phyloP scores from a whole-genome alignment of 1,140 invertebrate genomes.

The Lordiphosa mommai region DNA sequence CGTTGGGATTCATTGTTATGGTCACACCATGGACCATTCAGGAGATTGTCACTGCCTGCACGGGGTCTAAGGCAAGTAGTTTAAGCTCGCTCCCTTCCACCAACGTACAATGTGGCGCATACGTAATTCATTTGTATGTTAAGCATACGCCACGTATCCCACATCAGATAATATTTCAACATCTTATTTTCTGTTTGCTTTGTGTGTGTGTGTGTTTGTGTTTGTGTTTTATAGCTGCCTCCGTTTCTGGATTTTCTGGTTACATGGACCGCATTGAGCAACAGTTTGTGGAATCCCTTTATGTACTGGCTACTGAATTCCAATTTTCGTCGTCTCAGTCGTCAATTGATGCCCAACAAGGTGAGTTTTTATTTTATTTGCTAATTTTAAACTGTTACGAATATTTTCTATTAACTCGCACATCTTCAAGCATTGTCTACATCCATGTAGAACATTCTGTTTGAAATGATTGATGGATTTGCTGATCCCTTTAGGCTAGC shows the following conservation, averaged over 20 bases:
- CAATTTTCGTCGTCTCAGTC: conserved; percentile 89
- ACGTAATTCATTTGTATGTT: conserved; percentile 46
- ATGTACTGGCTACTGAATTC: conserved; percentile 92
- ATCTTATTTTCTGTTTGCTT: conserved; percentile 13
- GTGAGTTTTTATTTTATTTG: conserved; percentile 80
- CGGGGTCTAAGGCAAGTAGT: conserved; percentile 84
- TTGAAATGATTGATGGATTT: conserved; percentile 44
- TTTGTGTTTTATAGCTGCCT: conserved; percentile 83
- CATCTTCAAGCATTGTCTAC: not conserved
- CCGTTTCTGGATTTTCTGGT: conserved; percentile 90
- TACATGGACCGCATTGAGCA: conserved; percentile 91
- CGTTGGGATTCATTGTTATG: conserved; percentile 92
- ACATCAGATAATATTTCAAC: conserved; percentile 25
- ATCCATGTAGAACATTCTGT: conserved; percentile 19
- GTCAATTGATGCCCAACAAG: conserved; percentile 87
- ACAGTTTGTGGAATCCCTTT: conserved; percentile 93
- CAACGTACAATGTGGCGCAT: conserved; percentile 34
- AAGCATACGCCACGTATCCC: conserved; percentile 26
- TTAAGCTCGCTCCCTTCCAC: not conserved
- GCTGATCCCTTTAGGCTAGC: conserved; percentile 8
- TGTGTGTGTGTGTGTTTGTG: conserved; percentile 24
- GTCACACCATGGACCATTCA: conserved; percentile 93
- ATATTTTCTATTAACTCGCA: not conserved
- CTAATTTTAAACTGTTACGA: too few relatives aligned
- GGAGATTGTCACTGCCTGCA: conserved; percentile 92